These are phyloP conservation scores for Lamellibrachia luymesi DNA, from an alignment of 1,140 invertebrate species.

Conservation along the genomic window DNA sequence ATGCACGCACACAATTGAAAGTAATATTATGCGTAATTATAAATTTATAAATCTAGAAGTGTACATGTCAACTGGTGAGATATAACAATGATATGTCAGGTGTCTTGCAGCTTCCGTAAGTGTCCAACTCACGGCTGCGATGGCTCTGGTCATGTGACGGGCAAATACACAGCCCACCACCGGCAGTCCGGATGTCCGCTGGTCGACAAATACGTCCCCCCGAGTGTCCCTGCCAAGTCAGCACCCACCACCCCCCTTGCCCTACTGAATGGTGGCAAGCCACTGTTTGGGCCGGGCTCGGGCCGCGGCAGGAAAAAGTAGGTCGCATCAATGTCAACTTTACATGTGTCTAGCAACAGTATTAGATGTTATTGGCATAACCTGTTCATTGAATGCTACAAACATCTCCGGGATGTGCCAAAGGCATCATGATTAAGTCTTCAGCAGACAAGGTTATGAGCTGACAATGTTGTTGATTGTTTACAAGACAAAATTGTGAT, in stretches of 20 bases:
- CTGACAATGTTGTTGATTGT: not conserved
- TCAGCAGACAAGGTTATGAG: not conserved
- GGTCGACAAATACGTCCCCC: constrained; percentile 64
- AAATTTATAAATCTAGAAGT: not conserved
- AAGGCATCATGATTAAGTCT: not conserved
- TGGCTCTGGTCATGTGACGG: constrained; percentile 60
- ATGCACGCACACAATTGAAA: not conserved
- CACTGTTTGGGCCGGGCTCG: constrained; percentile 25
- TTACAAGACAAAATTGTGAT: not conserved
- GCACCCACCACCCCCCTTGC: constrained; percentile 15
- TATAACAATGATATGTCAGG: not conserved
- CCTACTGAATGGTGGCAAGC: constrained; percentile 14
- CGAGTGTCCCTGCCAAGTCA: not conserved
- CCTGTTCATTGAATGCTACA: not conserved
- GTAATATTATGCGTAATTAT: not conserved
- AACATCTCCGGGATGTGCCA: not conserved
- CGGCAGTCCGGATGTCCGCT: constrained; percentile 71
- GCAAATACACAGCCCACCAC: constrained; percentile 71
- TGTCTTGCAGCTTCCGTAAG: constrained; percentile 25
- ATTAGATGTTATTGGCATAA: not conserved
- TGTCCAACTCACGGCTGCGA: constrained; percentile 49
- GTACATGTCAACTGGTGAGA: not conserved
- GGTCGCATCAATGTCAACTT: not conserved
- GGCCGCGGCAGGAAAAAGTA: constrained; percentile 30
- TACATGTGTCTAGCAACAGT: not conserved